Evolutionary conservation across 2,797 vertebrate species (phyloP).

Genomic region (Monodelphis domestica): DNA sequence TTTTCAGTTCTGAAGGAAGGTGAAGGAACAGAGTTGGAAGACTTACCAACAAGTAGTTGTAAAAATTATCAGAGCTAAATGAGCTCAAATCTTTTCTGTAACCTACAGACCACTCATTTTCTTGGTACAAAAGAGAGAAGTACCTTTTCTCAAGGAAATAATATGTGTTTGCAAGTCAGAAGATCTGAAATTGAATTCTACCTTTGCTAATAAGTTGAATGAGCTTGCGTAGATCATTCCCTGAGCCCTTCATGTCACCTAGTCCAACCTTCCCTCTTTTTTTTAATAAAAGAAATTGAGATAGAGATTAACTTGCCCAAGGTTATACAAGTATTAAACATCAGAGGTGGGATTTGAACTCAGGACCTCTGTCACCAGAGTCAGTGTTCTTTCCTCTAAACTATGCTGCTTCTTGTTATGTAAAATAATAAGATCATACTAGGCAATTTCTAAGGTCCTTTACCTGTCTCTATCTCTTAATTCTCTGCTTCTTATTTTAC

Average conservation of each 20-base stretch:
- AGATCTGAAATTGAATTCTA: not conserved
- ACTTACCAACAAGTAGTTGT: not conserved
- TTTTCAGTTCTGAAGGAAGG: not conserved
- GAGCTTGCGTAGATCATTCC: not conserved
- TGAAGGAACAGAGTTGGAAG: not conserved
- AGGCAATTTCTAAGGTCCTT: not conserved
- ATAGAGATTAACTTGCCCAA: not conserved
- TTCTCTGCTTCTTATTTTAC: not conserved
- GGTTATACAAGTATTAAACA: not conserved
- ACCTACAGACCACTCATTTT: not conserved
- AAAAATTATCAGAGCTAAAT: not conserved
- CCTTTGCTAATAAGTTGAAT: not conserved
- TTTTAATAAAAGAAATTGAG: not conserved
- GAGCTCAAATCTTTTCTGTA: not conserved
- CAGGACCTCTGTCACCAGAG: not conserved
- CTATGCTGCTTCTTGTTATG: not conserved
- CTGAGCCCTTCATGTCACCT: not conserved
- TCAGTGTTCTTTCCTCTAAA: not conserved
- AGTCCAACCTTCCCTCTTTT: not conserved
- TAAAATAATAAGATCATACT: not conserved
- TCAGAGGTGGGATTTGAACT: not conserved
- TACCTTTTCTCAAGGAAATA: not conserved
- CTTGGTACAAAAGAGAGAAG: not conserved
- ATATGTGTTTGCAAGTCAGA: not conserved
- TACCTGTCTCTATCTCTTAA: not conserved